Conservation (phyloP, 2,797 vertebrate species). For the Linurgus olivaceus region DNA sequence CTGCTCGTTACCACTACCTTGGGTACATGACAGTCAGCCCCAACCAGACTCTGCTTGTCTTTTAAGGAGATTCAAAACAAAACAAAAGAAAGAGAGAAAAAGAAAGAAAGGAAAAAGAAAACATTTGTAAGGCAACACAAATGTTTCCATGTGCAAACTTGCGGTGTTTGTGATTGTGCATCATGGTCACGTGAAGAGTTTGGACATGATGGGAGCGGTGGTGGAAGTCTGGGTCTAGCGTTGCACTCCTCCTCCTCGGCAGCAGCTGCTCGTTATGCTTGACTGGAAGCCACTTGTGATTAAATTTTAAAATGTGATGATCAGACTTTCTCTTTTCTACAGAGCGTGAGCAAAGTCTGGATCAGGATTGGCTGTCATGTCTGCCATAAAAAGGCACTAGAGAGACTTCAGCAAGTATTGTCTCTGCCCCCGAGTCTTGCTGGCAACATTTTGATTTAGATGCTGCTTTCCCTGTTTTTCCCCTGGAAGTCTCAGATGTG, state of each 20-base stretch:
- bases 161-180: slow-evolving; percentile 57
- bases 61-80: slow-evolving; percentile 63
- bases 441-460: slow-evolving; percentile 53
- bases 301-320: slow-evolving; percentile 80
- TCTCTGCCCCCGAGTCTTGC: slow-evolving; percentile 70
- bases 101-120: not conserved
- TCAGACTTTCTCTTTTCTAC: slow-evolving; percentile 87
- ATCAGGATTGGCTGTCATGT: slow-evolving; percentile 88
- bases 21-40: slow-evolving; percentile 83
- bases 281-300: slow-evolving; percentile 74
- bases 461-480: slow-evolving; percentile 9
- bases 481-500: slow-evolving; percentile 27
- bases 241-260: slow-evolving; percentile 68
- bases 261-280: slow-evolving; percentile 74
- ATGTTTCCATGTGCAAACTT: slow-evolving; percentile 67
- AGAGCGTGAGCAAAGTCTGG: slow-evolving; percentile 87
- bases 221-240: slow-evolving; percentile 50
- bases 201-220: slow-evolving; percentile 66
- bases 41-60: slow-evolving; percentile 83
- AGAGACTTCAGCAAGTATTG: slow-evolving; percentile 84
- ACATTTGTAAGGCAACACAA: slow-evolving; percentile 63
- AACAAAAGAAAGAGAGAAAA: not conserved
- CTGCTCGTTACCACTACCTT: slow-evolving; percentile 81
- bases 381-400: slow-evolving; percentile 82
- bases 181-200: slow-evolving; percentile 56